phyloP scores from a whole-genome alignment of 1,140 invertebrate genomes.

The Pseudomyrmex sp. region DNA sequence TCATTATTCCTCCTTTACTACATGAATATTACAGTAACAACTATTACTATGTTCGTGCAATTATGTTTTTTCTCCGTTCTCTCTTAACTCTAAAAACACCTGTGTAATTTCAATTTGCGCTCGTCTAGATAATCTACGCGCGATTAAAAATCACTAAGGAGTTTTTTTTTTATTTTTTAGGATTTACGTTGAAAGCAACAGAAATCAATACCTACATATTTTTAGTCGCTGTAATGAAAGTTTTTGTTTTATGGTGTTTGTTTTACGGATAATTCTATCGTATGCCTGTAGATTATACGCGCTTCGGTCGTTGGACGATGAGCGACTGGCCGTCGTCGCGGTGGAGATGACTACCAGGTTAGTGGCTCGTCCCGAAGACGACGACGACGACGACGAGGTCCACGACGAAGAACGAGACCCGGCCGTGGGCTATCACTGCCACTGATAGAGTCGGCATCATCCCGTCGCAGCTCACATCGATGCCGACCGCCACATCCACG shows the following conservation, averaged over 20 bases:
- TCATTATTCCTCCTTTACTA: not conserved
- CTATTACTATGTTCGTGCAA: not conserved
- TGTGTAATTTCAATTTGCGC: not conserved
- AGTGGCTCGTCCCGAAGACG: slow-evolving; percentile 72
- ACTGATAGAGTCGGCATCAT: slow-evolving; percentile 65
- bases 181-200: not conserved
- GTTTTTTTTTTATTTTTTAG: too few species aligned
- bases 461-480: slow-evolving; percentile 67
- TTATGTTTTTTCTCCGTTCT: not conserved
- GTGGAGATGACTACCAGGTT: slow-evolving; percentile 71
- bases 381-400: slow-evolving; percentile 71
- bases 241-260: not conserved
- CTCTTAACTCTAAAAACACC: not conserved
- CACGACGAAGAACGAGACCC: slow-evolving; percentile 62
- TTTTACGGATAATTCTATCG: not conserved
- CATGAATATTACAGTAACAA: slow-evolving; percentile 20
- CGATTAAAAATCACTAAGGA: too few species aligned
- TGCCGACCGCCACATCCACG: slow-evolving; percentile 66
- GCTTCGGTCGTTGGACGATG: slow-evolving; percentile 53
- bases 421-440: slow-evolving; percentile 69
- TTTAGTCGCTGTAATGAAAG: not conserved
- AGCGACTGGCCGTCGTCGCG: slow-evolving; percentile 66
- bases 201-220: not conserved
- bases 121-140: not conserved
- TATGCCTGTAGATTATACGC: not conserved